Base-by-base conservation (phyloP, 2,113 vertebrate genomes). In the Maccullochella peelii region DNA sequence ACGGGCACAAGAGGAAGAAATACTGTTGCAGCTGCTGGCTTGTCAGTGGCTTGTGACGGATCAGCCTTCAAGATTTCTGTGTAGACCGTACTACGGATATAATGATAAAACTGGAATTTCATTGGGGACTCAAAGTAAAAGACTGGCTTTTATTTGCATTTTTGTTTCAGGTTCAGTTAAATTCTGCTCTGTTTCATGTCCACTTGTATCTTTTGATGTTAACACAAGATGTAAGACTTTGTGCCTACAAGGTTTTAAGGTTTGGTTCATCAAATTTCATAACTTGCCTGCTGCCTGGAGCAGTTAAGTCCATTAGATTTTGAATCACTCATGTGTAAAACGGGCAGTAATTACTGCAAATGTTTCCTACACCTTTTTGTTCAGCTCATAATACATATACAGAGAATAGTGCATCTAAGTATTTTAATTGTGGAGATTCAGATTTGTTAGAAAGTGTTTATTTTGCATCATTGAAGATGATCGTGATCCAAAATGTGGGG, bases 401-500 rank as follows among this genome's bases (percentile, higher is more conserved):
- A 80, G 40, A 88, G 27, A 86, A 61, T 57, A 40, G 8, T 47
- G 3, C 27, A 27, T 75, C 25, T 3, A 69, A 82, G 33, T 76
- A 63, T 83, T 85, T 69, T 44, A 80, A 76, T 71, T 12, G 10
- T 61, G 59, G 36, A 62, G 66, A 79, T 76, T 77, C 2, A 67
- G 2, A 42, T 47, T 61, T 44, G 27, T 59, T 73, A 30, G 49
- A 80, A 62, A 68, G 55, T 79, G 33, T 86, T 75, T 61, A 70
- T 88, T 80, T 73, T 61, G 38, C 27, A 9, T 79, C 27, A 42
- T 36, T 18, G 23, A 91, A 11, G 38, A 97, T 96, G 96, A 94
- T 94, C 84, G 92, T 90, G 40, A 82, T 93, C 30, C 59, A 92
- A 25, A 92, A 91, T 71, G 86, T 94, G 74, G 84, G 73, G 2